phyloP scores from a whole-genome alignment of 2,113 vertebrate species.

The Dolichallabes microphthalmus region DNA sequence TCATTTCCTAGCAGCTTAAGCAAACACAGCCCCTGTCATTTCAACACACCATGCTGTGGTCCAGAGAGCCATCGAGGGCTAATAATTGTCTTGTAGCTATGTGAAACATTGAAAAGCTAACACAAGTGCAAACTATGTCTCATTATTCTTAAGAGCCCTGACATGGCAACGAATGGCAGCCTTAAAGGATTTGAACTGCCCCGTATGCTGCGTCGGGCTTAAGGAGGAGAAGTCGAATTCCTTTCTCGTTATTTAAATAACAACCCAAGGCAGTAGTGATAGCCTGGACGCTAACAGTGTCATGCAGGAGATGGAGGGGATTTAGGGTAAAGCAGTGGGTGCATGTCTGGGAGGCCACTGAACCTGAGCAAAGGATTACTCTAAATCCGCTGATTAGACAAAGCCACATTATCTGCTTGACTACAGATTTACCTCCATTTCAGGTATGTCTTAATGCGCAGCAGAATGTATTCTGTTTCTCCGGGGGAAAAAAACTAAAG shows the following conservation, averaged over 20 bases:
- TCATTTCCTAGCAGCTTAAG: background rate
- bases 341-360: background rate
- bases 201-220: background rate
- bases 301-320: background rate
- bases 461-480: background rate
- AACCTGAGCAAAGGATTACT: conserved; percentile 23
- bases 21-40: background rate
- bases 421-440: background rate
- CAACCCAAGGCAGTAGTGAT: background rate
- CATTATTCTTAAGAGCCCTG: background rate
- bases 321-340: background rate
- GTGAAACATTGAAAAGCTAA: background rate
- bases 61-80: background rate
- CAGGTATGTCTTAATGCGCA: conserved; percentile 1
- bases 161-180: background rate
- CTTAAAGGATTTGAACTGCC: background rate
- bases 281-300: conserved; percentile 7
- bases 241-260: conserved; percentile 27
- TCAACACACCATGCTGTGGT: background rate
- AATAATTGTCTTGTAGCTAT: background rate
- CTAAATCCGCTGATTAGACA: conserved; percentile 35
- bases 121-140: conserved; percentile 2
- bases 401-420: conserved; percentile 30
- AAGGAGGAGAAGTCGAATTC: conserved; percentile 12
- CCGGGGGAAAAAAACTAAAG: background rate